Evolutionary conservation across 2,888 invertebrate species (phyloP).

Genomic region (Mesochorus sp.): DNA sequence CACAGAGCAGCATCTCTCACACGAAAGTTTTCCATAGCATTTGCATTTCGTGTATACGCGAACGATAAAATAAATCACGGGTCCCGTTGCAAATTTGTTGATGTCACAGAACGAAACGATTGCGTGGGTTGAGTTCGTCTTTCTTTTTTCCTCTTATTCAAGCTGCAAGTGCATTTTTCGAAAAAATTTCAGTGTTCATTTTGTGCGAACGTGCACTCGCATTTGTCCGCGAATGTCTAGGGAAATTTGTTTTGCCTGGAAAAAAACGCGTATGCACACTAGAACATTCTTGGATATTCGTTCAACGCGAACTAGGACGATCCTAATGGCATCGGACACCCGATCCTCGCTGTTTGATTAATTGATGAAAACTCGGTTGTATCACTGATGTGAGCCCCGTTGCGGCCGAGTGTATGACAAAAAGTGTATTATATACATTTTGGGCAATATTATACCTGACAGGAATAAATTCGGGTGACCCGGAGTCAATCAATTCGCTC

Average conservation of each 20-base stretch:
- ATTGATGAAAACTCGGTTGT: constrained; percentile 25
- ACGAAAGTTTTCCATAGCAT: constrained; percentile 46
- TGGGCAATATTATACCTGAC: background rate
- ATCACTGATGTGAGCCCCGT: background rate
- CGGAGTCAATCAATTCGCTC: background rate
- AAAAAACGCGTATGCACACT: background rate
- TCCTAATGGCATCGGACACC: constrained; percentile 17
- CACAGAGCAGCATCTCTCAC: constrained; percentile 47
- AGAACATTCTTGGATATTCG: background rate
- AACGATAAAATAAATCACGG: constrained; percentile 69
- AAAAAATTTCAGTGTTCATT: constrained; percentile 10
- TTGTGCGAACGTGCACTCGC: background rate
- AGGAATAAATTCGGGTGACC: background rate
- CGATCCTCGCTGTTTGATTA: constrained; percentile 38
- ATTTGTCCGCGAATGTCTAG: constrained; percentile 6
- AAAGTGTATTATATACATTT: background rate
- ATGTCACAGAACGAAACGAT: constrained; percentile 66
- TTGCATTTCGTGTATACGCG: constrained; percentile 64
- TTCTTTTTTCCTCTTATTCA: constrained; percentile 4
- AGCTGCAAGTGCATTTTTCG: background rate
- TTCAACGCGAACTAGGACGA: background rate
- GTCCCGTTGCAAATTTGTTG: constrained; percentile 67
- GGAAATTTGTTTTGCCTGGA: constrained; percentile 24
- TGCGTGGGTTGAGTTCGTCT: constrained; percentile 54
- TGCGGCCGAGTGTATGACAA: background rate